Percentiles rank a stretch among this genome's conserved stretches.
These are phyloP conservation scores for Saguinus imperator DNA, from an alignment of 2,113 vertebrate genomes.

Conservation along the genomic window DNA sequence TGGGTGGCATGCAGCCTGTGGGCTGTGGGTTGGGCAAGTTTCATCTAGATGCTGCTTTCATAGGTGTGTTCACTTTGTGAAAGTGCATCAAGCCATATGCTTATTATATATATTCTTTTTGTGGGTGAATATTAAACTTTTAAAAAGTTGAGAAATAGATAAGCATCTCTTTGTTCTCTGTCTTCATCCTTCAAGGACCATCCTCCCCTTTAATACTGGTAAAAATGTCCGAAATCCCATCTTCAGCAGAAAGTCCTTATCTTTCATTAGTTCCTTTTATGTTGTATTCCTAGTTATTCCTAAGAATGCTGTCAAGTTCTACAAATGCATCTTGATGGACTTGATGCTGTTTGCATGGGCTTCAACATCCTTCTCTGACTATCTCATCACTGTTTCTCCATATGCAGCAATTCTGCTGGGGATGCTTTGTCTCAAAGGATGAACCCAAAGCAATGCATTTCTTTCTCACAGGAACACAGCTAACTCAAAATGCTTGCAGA, in stretches of 20 bases:
- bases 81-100: too few relatives aligned
- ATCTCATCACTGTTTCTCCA: neutral
- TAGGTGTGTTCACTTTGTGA: too few relatives aligned
- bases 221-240: neutral
- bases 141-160: neutral
- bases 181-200: neutral
- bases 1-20: too few relatives aligned
- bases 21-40: too few relatives aligned
- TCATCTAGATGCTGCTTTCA: too few relatives aligned
- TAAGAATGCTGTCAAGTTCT: neutral
- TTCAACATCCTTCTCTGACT: neutral
- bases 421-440: neutral
- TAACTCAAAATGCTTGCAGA: neutral
- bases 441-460: neutral
- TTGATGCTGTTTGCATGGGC: neutral
- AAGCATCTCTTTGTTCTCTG: neutral
- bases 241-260: neutral
- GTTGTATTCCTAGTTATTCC: neutral
- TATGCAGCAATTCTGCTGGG: neutral
- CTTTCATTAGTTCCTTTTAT: neutral
- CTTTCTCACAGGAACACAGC: neutral
- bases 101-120: neutral
- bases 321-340: neutral
- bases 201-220: neutral
- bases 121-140: neutral